These are phyloP conservation scores for Hypocryptadius cinnamomeus DNA, from an alignment of 2,113 vertebrate genomes.

Conservation along the genomic window DNA sequence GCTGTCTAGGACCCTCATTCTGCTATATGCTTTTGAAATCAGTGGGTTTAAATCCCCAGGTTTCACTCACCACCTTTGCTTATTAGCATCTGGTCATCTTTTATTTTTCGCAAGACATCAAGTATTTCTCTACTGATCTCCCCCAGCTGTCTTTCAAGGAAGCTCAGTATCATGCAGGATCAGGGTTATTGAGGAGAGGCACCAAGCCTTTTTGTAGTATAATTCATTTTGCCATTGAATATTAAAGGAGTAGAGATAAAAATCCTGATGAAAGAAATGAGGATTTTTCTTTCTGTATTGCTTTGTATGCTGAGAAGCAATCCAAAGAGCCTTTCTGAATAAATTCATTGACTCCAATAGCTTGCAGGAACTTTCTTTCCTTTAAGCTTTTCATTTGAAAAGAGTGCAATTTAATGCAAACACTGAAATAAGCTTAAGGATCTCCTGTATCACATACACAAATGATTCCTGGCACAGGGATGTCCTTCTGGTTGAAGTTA, in stretches of 20 bases:
- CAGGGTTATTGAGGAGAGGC: neutral
- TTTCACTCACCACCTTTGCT: neutral
- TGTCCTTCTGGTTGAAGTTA: neutral
- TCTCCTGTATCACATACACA: neutral
- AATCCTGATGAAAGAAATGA: constrained; percentile 34
- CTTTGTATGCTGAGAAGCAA: constrained; percentile 29
- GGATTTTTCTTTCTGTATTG: neutral
- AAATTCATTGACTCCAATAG: neutral
- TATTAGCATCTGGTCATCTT: neutral
- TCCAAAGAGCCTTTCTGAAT: constrained; percentile 15
- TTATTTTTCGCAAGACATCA: neutral
- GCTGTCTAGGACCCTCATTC: neutral
- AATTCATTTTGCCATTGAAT: neutral
- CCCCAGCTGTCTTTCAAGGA: neutral
- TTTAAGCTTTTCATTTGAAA: constrained; percentile 25
- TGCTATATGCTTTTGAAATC: neutral
- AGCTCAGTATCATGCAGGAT: neutral
- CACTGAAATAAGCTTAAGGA: constrained; percentile 17
- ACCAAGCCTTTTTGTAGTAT: neutral
- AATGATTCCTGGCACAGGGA: neutral
- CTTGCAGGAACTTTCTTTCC: neutral
- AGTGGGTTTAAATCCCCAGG: neutral
- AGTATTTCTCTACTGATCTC: neutral
- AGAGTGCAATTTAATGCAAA: constrained; percentile 7
- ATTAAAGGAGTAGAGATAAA: constrained; percentile 25